phyloP scores from a whole-genome alignment of 2,113 vertebrate species.

The Electrona antarctica region DNA sequence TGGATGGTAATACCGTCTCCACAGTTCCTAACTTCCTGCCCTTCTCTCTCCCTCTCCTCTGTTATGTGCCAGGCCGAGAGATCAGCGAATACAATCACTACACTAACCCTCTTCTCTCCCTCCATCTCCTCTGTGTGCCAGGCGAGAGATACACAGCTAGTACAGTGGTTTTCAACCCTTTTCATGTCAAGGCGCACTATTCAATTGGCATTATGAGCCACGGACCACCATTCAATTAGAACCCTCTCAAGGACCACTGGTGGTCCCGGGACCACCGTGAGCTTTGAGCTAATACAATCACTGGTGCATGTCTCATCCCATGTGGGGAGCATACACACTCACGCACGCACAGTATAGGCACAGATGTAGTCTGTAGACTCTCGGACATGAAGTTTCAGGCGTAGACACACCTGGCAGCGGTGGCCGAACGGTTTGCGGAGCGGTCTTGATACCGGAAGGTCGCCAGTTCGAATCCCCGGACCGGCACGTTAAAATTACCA shows the following conservation, averaged over 20 bases:
- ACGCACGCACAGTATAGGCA: background rate
- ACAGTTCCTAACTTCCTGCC: too few species aligned
- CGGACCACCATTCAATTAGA: too few species aligned
- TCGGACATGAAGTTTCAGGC: too few species aligned
- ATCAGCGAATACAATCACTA: background rate
- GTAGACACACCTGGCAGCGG: background rate
- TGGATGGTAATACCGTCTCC: slow-evolving; percentile 43
- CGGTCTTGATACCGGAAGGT: too few species aligned
- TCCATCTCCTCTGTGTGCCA: slow-evolving; percentile 28
- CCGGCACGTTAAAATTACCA: too few species aligned
- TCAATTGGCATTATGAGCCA: too few species aligned
- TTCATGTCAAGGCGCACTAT: too few species aligned
- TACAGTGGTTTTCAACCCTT: too few species aligned
- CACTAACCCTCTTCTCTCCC: slow-evolving; percentile 4
- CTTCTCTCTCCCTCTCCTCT: background rate
- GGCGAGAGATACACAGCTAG: slow-evolving; percentile 21
- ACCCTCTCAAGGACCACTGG: too few species aligned
- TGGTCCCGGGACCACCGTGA: too few species aligned
- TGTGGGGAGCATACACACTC: background rate
- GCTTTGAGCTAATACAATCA: slow-evolving; percentile 68
- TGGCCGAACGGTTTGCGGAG: too few species aligned
- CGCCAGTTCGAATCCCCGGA: too few species aligned
- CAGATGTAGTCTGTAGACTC: background rate
- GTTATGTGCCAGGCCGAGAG: background rate
- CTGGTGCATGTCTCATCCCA: slow-evolving; percentile 63